Evolutionary conservation across 1,140 invertebrate species (phyloP).

Genomic region (Pentalonia nigronervosa): DNA sequence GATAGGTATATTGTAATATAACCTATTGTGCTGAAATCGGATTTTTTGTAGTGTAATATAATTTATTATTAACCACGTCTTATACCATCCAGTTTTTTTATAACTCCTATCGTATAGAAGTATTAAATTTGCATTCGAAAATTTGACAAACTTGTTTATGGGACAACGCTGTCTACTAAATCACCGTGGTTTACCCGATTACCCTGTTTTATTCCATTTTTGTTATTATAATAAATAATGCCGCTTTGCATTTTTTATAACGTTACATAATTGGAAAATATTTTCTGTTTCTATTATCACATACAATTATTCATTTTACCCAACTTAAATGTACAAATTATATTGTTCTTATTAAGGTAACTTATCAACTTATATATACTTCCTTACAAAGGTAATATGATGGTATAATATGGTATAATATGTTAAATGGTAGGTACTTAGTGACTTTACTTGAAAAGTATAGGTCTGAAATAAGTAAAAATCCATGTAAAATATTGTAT

Average conservation of each 20-base stretch:
- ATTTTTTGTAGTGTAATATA: neutral
- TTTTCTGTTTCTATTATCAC: neutral
- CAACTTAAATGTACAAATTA: neutral
- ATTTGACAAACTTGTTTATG: constrained; percentile 10
- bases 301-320: constrained; percentile 5
- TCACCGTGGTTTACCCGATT: neutral
- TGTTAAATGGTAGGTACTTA: neutral
- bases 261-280: neutral
- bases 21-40: neutral
- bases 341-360: neutral
- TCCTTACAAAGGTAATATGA: no score
- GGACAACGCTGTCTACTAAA: neutral
- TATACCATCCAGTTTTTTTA: neutral
- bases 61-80: neutral
- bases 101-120: neutral
- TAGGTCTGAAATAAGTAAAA: neutral
- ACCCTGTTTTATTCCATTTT: neutral
- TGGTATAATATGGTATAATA: no score
- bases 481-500: neutral
- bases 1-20: neutral
- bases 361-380: neutral
- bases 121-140: neutral
- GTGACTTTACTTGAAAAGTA: neutral
- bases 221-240: neutral
- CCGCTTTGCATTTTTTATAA: neutral